These are phyloP conservation scores for Hephaestus fuliginosus DNA, from an alignment of 2,797 vertebrate genomes.

Conservation along the genomic window DNA sequence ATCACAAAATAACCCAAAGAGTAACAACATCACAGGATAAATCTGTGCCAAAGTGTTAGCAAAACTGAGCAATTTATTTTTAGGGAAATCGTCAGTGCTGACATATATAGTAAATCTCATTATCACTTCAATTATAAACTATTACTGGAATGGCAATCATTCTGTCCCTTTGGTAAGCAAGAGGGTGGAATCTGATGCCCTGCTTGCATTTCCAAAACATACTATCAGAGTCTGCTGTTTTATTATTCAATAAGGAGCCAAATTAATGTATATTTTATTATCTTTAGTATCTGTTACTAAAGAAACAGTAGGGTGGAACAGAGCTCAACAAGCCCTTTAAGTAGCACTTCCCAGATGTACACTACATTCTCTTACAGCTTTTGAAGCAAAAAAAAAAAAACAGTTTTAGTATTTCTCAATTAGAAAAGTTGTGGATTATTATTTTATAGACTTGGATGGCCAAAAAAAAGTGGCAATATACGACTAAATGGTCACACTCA, in stretches of 20 bases:
- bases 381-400: constrained; percentile 6
- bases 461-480: constrained; percentile 20
- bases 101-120: background rate
- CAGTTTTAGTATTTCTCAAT: background rate
- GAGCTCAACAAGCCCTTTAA: background rate
- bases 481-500: constrained; percentile 32
- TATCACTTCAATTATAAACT: background rate
- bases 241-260: constrained; percentile 2
- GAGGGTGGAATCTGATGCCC: background rate
- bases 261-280: constrained; percentile 5
- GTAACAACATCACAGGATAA: background rate
- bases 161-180: constrained; percentile 19
- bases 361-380: background rate
- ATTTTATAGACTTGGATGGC: constrained; percentile 7
- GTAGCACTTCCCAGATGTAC: background rate
- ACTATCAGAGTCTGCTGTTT: constrained; percentile 4
- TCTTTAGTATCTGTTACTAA: background rate
- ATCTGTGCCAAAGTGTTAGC: background rate
- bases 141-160: background rate
- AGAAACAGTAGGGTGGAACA: constrained; percentile 10
- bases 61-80: background rate
- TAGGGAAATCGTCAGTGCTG: background rate
- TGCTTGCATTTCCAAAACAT: background rate
- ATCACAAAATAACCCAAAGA: background rate
- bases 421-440: constrained; percentile 5